These are phyloP conservation scores for Antitype chi DNA, from an alignment of 2,888 invertebrate species.

Conservation along the genomic window DNA sequence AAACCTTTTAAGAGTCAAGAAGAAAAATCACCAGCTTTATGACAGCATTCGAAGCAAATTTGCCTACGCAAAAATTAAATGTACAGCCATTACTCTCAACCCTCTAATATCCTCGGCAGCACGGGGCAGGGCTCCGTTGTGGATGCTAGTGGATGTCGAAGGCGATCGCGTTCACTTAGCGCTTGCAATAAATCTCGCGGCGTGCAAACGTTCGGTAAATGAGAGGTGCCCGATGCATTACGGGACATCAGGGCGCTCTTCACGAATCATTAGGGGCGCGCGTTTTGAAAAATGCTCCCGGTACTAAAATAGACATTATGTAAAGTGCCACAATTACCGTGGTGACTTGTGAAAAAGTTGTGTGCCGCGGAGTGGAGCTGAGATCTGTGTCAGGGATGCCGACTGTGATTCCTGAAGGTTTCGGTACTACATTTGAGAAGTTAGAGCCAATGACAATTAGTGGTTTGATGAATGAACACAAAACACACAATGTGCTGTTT, in stretches of 20 bases:
- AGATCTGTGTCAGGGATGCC: slow-evolving; percentile 61
- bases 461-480: background rate
- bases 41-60: slow-evolving; percentile 66
- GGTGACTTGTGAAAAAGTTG: slow-evolving; percentile 83
- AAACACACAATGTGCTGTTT: background rate
- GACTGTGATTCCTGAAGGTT: background rate
- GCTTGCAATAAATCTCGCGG: slow-evolving; percentile 79
- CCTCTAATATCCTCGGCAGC: slow-evolving; percentile 62
- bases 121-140: background rate
- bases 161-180: slow-evolving; percentile 84
- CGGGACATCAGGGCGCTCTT: slow-evolving; percentile 80
- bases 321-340: slow-evolving; percentile 88
- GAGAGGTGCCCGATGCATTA: slow-evolving; percentile 80
- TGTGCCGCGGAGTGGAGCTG: slow-evolving; percentile 44
- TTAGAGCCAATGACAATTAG: background rate
- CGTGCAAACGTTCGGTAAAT: slow-evolving; percentile 76
- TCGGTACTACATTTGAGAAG: background rate
- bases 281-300: slow-evolving; percentile 84
- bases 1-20: slow-evolving; percentile 64
- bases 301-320: slow-evolving; percentile 90
- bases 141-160: slow-evolving; percentile 65
- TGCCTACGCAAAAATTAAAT: slow-evolving; percentile 70
- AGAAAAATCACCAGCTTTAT: slow-evolving; percentile 66
- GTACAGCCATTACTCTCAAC: slow-evolving; percentile 68
- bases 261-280: slow-evolving; percentile 87